Conservation (phyloP, 2,888 invertebrate species). For the Thyatira batis region DNA sequence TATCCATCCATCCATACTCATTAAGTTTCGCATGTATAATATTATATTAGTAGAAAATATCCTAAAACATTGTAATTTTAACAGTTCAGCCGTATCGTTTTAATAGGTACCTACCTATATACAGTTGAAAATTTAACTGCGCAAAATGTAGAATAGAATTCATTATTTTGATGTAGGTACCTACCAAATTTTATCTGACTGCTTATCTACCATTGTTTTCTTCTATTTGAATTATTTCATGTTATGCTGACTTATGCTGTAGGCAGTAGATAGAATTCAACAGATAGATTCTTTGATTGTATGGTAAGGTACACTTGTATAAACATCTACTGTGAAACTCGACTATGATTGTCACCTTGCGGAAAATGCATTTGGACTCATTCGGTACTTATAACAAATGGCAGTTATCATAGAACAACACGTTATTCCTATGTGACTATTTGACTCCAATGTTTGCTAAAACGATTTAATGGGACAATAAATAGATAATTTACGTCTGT, state of each 20-base stretch:
- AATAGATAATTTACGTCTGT: neutral
- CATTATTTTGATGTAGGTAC: neutral
- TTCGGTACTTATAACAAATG: neutral
- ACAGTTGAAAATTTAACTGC: conserved; percentile 7
- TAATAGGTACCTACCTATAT: too few species aligned
- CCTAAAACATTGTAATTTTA: too few species aligned
- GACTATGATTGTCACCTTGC: neutral
- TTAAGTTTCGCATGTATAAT: too few species aligned
- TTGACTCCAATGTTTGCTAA: neutral
- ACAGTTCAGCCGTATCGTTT: too few species aligned
- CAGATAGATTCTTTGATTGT: neutral
- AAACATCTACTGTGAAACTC: too few species aligned
- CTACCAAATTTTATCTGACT: neutral
- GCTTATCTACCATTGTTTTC: conserved; percentile 1
- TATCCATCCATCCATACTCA: too few species aligned
- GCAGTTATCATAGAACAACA: neutral
- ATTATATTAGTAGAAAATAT: too few species aligned
- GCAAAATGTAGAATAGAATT: neutral
- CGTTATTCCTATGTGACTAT: neutral
- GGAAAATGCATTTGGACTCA: neutral
- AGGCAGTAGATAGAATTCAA: too few species aligned
- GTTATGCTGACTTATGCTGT: too few species aligned
- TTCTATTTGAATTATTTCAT: neutral
- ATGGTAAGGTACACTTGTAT: too few species aligned
- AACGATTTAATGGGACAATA: neutral